phyloP scores from a whole-genome alignment of 2,888 invertebrate species.

The Stenchaetothrips biformis region DNA sequence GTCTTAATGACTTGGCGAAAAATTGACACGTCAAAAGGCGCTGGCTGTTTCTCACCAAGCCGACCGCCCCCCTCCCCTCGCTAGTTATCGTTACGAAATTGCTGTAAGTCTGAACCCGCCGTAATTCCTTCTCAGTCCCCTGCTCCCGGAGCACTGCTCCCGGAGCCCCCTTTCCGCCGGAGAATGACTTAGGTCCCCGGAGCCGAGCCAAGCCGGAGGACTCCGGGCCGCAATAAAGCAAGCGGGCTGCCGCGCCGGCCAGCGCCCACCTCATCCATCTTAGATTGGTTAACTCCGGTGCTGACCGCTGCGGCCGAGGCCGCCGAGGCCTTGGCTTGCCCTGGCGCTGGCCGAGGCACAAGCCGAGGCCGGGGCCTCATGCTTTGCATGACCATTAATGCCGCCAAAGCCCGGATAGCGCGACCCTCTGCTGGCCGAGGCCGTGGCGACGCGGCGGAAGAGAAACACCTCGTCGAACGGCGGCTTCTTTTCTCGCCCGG shows the following conservation, averaged over 20 bases:
- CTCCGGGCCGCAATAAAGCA: slow-evolving; percentile 10
- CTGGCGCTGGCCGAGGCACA: not conserved
- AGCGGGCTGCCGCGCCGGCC: too few species aligned
- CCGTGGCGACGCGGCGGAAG: not conserved
- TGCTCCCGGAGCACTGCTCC: not conserved
- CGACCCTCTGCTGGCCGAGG: not conserved
- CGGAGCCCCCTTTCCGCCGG: not conserved
- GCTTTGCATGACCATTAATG: slow-evolving; percentile 15
- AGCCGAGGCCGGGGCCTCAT: not conserved
- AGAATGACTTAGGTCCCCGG: not conserved
- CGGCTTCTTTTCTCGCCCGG: too few species aligned
- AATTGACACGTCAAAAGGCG: not conserved
- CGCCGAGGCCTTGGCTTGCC: not conserved
- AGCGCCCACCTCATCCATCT: slow-evolving; percentile 21
- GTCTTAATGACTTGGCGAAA: too few species aligned
- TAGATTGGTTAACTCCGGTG: slow-evolving; percentile 23
- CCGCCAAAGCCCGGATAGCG: slow-evolving; percentile 18
- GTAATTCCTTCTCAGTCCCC: slow-evolving; percentile 4
- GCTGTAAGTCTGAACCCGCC: slow-evolving; percentile 11
- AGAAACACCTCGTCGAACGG: too few species aligned
- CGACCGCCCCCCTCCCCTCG: not conserved
- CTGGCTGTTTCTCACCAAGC: not conserved
- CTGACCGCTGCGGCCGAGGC: not conserved
- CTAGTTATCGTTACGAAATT: not conserved
- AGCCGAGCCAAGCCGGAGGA: not conserved